phyloP scores from a whole-genome alignment of 2,113 vertebrate species.

The Harpagus bidentatus region DNA sequence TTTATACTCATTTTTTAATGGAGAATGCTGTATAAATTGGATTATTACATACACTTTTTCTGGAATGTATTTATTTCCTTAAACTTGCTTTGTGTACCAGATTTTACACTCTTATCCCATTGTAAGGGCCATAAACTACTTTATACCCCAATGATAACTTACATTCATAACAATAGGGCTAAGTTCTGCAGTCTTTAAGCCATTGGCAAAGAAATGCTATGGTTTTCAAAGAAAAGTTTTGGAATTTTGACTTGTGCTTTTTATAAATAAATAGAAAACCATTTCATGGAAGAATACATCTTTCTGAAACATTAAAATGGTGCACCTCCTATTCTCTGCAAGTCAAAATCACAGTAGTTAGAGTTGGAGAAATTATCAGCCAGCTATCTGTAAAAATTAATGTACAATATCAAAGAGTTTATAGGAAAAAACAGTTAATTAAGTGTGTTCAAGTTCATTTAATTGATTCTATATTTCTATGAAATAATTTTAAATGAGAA shows the following conservation, averaged over 20 bases:
- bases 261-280: not conserved
- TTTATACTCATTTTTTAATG: not conserved
- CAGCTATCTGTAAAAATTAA: not conserved
- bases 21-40: not conserved
- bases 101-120: not conserved
- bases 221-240: not conserved
- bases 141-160: not conserved
- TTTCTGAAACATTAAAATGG: not conserved
- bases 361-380: not conserved
- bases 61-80: not conserved
- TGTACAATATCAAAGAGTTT: not conserved
- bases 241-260: not conserved
- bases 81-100: not conserved
- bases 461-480: not conserved
- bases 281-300: not conserved
- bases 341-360: not conserved
- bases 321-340: not conserved
- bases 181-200: not conserved
- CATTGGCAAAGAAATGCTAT: not conserved
- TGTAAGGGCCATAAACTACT: not conserved
- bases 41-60: not conserved
- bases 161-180: not conserved
- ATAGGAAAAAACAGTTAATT: not conserved
- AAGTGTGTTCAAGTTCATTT: not conserved
- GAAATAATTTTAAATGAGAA: not conserved